Conservation (phyloP, 2,888 invertebrate genomes). For the Serrognathus titanus region DNA sequence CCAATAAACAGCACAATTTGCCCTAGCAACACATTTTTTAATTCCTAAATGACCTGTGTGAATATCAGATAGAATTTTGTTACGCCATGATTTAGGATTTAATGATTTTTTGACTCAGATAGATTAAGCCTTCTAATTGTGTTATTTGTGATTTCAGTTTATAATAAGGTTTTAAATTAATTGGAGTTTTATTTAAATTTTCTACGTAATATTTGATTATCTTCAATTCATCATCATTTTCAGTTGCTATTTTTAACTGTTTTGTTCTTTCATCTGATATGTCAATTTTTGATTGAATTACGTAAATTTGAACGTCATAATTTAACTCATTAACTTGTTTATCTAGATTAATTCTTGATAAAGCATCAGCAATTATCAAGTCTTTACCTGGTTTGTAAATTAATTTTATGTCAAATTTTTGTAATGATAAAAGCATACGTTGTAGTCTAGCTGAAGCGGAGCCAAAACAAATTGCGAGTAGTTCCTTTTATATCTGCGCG, state of each 20-base stretch:
- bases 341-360: constrained; percentile 3
- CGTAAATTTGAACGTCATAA: constrained; percentile 16
- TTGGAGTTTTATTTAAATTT: neutral
- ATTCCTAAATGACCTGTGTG: constrained; percentile 12
- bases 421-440: constrained; percentile 20
- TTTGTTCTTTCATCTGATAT: constrained; percentile 15
- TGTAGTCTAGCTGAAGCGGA: constrained; percentile 23
- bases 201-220: constrained; percentile 5
- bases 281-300: constrained; percentile 16
- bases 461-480: constrained; percentile 25
- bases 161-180: constrained; percentile 1
- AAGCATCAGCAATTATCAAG: constrained; percentile 8
- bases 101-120: constrained; percentile 1
- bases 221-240: constrained; percentile 15
- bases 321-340: constrained; percentile 10
- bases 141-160: constrained; percentile 1
- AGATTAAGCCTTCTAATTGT: neutral
- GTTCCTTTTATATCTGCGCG: constrained; percentile 34
- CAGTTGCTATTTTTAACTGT: constrained; percentile 17
- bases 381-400: constrained; percentile 21
- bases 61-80: constrained; percentile 11
- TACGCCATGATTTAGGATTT: constrained; percentile 1
- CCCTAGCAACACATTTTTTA: constrained; percentile 7
- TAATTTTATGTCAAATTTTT: constrained; percentile 21
- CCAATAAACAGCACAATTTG: constrained; percentile 4